phyloP scores from a whole-genome alignment of 2,888 invertebrate genomes.

The Agrilus biguttatus region DNA sequence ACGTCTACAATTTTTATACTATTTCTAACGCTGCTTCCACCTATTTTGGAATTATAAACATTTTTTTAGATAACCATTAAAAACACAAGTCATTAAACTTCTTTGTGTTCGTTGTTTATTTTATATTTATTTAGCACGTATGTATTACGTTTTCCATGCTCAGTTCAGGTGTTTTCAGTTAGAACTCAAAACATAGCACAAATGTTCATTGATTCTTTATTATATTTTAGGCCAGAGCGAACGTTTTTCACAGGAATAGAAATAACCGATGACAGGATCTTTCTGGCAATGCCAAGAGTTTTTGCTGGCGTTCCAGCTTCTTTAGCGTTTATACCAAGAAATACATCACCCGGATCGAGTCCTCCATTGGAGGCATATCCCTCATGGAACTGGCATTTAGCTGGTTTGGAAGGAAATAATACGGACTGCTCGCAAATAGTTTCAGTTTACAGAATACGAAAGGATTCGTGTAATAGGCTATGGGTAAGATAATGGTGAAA shows the following conservation, averaged over 20 bases:
- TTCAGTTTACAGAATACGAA: slow-evolving; percentile 62
- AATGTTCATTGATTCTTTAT: too few species aligned
- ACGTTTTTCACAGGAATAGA: slow-evolving; percentile 66
- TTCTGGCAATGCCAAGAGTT: slow-evolving; percentile 61
- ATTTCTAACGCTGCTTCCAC: too few species aligned
- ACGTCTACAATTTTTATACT: too few species aligned
- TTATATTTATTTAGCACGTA: too few species aligned
- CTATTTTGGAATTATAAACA: too few species aligned
- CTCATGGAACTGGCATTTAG: slow-evolving; percentile 51
- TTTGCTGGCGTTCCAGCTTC: slow-evolving; percentile 66
- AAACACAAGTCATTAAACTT: too few species aligned
- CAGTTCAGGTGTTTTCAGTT: too few species aligned
- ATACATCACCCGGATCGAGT: slow-evolving; percentile 48
- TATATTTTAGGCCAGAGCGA: slow-evolving; percentile 50
- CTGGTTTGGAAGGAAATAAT: slow-evolving; percentile 53
- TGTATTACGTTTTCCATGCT: too few species aligned
- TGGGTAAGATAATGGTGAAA: slow-evolving; percentile 36
- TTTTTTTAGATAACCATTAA: too few species aligned
- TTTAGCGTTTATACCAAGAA: slow-evolving; percentile 51
- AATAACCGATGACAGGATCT: slow-evolving; percentile 54
- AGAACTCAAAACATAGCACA: too few species aligned
- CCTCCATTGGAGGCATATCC: slow-evolving; percentile 35
- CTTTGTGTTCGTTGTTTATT: too few species aligned
- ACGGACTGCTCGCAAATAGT: slow-evolving; percentile 64
- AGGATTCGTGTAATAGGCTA: slow-evolving; percentile 68